Conservation (phyloP, 2,797 vertebrate species). For the Chaetophractus vellerosus region DNA sequence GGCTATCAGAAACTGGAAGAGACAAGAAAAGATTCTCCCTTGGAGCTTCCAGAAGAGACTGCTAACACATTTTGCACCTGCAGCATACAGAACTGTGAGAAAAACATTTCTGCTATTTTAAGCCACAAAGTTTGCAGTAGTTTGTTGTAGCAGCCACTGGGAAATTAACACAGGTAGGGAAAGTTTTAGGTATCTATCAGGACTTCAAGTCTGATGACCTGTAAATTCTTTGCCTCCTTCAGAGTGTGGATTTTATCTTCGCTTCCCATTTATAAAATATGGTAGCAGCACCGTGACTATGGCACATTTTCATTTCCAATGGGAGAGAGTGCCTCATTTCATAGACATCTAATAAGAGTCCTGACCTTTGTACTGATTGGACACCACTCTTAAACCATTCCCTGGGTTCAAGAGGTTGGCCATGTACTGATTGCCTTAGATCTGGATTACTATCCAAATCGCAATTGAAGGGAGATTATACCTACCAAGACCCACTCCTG, state of each 20-base stretch:
- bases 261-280: no score
- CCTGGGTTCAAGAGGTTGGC: neutral
- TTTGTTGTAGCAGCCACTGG: no score
- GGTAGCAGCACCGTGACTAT: neutral
- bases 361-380: neutral
- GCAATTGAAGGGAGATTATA: neutral
- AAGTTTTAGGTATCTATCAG: neutral
- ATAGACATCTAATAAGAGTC: neutral
- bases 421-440: neutral
- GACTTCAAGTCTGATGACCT: neutral
- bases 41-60: no score
- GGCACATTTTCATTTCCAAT: neutral
- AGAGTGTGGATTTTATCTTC: neutral
- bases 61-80: no score
- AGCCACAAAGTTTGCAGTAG: no score
- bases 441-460: neutral
- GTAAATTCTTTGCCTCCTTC: neutral
- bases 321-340: neutral
- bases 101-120: no score
- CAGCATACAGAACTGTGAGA: no score
- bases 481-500: no score
- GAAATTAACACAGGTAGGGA: no score
- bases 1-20: no score
- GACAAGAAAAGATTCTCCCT: no score
- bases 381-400: neutral